A percentile compares a stretch with the other conserved stretches of the same genome.
Conservation (phyloP, 2,888 invertebrate species). For the Pterobdella sp. region DNA sequence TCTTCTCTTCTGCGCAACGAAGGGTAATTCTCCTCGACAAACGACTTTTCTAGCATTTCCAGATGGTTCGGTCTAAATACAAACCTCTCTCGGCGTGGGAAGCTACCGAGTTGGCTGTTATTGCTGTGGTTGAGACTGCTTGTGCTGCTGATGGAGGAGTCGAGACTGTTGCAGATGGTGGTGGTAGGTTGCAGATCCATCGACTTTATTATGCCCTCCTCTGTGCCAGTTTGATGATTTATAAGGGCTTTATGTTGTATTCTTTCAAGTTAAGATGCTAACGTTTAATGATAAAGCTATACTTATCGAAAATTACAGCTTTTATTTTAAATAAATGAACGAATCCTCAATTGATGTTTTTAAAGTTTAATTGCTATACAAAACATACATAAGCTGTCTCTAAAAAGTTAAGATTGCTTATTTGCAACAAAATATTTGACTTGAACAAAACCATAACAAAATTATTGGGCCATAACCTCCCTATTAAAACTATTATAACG, state of each 20-base stretch:
- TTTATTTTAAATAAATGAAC: too few relatives aligned
- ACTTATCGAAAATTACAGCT: too few relatives aligned
- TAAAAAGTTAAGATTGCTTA: too few relatives aligned
- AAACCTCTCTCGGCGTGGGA: slow-evolving; percentile 50
- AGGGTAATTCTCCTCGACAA: slow-evolving; percentile 53
- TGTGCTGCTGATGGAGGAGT: not conserved
- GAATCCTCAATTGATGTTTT: too few relatives aligned
- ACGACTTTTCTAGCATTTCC: slow-evolving; percentile 51
- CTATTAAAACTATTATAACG: not conserved
- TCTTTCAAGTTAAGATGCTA: too few relatives aligned
- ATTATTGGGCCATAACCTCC: not conserved
- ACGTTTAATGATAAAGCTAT: too few relatives aligned
- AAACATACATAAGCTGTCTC: too few relatives aligned
- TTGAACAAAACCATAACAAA: too few relatives aligned
- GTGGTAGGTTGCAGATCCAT: not conserved
- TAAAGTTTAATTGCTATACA: too few relatives aligned
- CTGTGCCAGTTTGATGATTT: not conserved
- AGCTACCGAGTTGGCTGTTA: slow-evolving; percentile 9
- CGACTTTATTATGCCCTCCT: slow-evolving; percentile 1
- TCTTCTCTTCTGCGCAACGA: slow-evolving; percentile 51
- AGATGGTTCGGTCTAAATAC: slow-evolving; percentile 54
- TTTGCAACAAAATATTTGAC: too few relatives aligned
- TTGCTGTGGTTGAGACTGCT: not conserved
- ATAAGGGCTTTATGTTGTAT: not conserved
- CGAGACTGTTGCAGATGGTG: not conserved